Percentiles rank a stretch among this genome's conserved stretches.
These are phyloP conservation scores for Tympanoctomys barrerae DNA, from an alignment of 2,797 vertebrate species.

Conservation along the genomic window DNA sequence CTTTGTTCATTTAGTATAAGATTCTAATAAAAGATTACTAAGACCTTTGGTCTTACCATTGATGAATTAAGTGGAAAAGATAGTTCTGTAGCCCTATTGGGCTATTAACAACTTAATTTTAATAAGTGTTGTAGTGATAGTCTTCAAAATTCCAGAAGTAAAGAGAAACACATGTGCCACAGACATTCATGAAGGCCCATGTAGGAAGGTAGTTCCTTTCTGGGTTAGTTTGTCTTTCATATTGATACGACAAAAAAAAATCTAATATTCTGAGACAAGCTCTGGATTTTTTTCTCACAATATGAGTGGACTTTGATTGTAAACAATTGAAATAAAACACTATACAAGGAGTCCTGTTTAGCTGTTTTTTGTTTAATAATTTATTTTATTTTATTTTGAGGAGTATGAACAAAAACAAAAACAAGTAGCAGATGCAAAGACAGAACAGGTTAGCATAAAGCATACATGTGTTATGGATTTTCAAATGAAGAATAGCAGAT, in stretches of 20 bases:
- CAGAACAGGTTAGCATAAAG: no score
- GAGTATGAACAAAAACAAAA: no score
- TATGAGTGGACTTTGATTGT: not conserved
- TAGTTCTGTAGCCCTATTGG: not conserved
- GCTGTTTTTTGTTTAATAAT: no score
- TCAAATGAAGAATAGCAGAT: no score
- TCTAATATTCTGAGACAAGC: not conserved
- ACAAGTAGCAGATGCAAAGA: no score
- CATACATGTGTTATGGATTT: no score
- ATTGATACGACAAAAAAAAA: not conserved
- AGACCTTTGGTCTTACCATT: conserved; percentile 7
- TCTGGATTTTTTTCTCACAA: not conserved
- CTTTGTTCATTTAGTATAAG: not conserved
- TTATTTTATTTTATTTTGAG: no score
- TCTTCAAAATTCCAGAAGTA: conserved; percentile 22
- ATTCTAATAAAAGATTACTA: conserved; percentile 44
- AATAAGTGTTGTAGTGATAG: not conserved
- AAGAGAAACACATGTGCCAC: not conserved
- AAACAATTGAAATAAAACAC: not conserved
- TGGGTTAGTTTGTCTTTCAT: not conserved
- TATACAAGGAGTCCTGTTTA: not conserved
- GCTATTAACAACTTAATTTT: not conserved
- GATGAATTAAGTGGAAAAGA: conserved; percentile 2
- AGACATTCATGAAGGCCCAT: not conserved
- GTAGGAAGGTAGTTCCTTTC: not conserved